Conservation (phyloP, 2,113 vertebrate species). For the Rhizomys pruinosus region DNA sequence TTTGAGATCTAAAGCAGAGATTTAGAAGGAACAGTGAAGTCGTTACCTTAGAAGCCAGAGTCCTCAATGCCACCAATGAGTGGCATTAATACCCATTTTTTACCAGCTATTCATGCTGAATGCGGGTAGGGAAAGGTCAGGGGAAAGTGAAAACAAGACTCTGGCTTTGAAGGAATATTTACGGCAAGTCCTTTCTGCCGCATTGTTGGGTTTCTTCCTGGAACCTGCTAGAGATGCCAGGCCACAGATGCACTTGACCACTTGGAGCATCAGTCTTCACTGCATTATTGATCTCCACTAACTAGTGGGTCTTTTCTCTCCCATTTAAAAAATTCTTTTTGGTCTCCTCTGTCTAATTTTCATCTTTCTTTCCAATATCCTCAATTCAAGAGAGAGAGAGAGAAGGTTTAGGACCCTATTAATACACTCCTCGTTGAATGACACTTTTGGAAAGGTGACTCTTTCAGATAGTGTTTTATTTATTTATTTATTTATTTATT, state of each 20-base stretch:
- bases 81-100: not conserved
- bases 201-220: slow-evolving; percentile 60
- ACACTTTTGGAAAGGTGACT: slow-evolving; percentile 33
- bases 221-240: slow-evolving; percentile 41
- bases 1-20: not conserved
- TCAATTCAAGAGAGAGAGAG: not conserved
- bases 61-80: not conserved
- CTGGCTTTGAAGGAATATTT: slow-evolving; percentile 52
- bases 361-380: not conserved
- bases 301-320: not conserved
- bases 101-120: not conserved
- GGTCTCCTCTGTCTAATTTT: slow-evolving; percentile 23
- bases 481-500: too few species aligned
- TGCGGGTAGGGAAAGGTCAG: not conserved
- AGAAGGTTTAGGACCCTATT: not conserved
- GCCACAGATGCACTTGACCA: slow-evolving; percentile 5
- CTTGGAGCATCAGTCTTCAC: slow-evolving; percentile 49
- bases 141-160: slow-evolving; percentile 3
- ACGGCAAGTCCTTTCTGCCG: slow-evolving; percentile 18
- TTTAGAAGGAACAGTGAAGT: not conserved
- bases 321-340: not conserved
- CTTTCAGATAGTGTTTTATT: not conserved
- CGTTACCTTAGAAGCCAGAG: not conserved
- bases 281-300: not conserved
- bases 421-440: not conserved